Evolutionary conservation across 2,888 invertebrate species (phyloP).

Genomic region (Kryphioiulus occultus): DNA sequence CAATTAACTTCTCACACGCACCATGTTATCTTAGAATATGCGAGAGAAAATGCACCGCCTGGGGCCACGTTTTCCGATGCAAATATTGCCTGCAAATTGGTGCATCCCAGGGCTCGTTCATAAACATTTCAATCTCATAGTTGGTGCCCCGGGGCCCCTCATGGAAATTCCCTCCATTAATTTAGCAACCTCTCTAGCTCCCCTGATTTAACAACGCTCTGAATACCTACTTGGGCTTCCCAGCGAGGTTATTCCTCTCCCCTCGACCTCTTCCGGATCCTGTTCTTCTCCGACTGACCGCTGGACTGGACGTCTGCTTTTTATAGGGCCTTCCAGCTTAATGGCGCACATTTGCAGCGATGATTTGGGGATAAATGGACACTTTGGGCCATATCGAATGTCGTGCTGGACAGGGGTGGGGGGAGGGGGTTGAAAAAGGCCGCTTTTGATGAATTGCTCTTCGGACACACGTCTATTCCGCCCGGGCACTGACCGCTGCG

Average conservation of each 20-base stretch:
- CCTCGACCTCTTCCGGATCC: not conserved
- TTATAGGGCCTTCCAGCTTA: not conserved
- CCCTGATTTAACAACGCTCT: too few relatives aligned
- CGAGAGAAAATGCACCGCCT: not conserved
- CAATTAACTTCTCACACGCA: not conserved
- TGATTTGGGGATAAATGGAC: not conserved
- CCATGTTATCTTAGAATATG: not conserved
- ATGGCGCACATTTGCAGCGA: not conserved
- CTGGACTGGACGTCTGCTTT: not conserved
- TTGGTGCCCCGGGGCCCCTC: too few relatives aligned
- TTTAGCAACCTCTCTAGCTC: too few relatives aligned
- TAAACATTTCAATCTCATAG: too few relatives aligned
- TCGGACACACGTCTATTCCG: constrained; percentile 36
- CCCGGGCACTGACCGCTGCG: constrained; percentile 2
- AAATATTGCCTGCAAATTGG: constrained; percentile 1
- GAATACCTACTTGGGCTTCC: too few relatives aligned
- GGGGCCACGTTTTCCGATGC: not conserved
- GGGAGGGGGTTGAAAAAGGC: not conserved
- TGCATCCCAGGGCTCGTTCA: not conserved
- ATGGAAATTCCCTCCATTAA: too few relatives aligned
- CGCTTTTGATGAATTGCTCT: constrained; percentile 27
- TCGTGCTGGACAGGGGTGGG: not conserved
- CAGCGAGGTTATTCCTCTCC: not conserved
- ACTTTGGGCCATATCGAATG: not conserved
- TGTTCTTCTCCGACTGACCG: not conserved